Conservation (phyloP, 2,797 vertebrate genomes). For the Mus caroli region DNA sequence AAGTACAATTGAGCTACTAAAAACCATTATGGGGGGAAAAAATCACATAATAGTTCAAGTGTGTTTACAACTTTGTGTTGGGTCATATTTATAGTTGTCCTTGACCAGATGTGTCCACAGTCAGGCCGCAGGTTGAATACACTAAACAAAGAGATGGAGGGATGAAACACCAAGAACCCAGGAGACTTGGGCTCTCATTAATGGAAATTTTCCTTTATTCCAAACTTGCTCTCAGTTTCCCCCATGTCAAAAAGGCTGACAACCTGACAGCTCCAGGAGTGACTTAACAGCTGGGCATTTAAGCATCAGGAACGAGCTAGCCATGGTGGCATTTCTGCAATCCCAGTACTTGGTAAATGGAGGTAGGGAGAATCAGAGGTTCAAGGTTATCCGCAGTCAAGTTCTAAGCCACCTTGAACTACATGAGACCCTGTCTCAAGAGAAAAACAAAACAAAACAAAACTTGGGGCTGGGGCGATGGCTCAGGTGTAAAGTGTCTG, state of each 20-base stretch:
- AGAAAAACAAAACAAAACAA: not conserved
- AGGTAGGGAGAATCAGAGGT: not conserved
- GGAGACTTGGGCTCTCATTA: not conserved
- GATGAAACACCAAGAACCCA: not conserved
- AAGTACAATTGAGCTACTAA: not conserved
- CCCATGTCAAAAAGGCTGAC: not conserved
- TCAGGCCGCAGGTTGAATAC: not conserved
- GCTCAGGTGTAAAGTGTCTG: not conserved
- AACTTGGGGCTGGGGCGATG: too few species aligned
- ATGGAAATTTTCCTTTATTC: not conserved
- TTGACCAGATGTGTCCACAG: not conserved
- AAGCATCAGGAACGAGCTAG: not conserved
- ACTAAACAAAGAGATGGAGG: not conserved
- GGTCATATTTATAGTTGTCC: not conserved
- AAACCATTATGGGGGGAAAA: not conserved
- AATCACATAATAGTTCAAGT: not conserved
- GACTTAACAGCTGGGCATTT: not conserved
- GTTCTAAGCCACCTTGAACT: not conserved
- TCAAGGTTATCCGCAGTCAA: not conserved
- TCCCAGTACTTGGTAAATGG: not conserved
- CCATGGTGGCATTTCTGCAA: not conserved
- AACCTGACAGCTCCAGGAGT: not conserved
- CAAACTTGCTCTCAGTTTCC: slow-evolving; percentile 23
- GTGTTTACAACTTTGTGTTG: not conserved
- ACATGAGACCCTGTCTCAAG: not conserved